Percentiles rank a stretch among this genome's conserved stretches.
phyloP scores from a whole-genome alignment of 2,888 invertebrate species.

The Nowickia ferox region DNA sequence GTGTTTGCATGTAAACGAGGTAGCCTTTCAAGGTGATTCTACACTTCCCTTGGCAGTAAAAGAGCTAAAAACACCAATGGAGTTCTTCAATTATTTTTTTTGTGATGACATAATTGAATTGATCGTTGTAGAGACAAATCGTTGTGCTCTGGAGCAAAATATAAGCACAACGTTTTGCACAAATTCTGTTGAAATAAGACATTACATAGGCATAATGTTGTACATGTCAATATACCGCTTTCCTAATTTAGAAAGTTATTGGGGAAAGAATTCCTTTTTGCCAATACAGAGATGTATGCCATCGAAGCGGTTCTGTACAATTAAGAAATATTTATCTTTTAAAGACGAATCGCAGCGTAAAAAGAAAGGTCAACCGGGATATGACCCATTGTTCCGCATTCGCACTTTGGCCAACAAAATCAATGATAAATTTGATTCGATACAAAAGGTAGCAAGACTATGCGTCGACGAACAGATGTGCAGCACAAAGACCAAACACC shows the following conservation, averaged over 20 bases:
- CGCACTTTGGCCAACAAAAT: background rate
- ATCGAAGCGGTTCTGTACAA: background rate
- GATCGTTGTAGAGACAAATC: too few species aligned
- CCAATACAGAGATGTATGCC: background rate
- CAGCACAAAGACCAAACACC: background rate
- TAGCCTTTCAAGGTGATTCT: too few species aligned
- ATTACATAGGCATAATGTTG: background rate
- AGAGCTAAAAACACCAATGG: too few species aligned
- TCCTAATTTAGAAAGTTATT: conserved; percentile 12
- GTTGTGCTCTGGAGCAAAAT: too few species aligned
- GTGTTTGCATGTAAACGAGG: too few species aligned
- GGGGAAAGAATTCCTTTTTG: background rate
- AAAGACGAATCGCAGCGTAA: background rate
- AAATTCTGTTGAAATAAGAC: too few species aligned
- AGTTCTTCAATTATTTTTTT: too few species aligned
- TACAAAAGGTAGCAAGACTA: background rate
- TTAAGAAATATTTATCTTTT: background rate
- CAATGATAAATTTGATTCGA: background rate
- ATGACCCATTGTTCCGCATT: background rate
- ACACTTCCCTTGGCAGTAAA: too few species aligned
- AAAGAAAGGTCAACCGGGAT: background rate
- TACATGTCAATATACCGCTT: conserved; percentile 3
- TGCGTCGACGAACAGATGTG: background rate
- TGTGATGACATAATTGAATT: too few species aligned
- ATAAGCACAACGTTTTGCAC: too few species aligned